These are phyloP conservation scores for Trialeurodes vaporariorum DNA, from an alignment of 1,140 invertebrate species.

Conservation along the genomic window DNA sequence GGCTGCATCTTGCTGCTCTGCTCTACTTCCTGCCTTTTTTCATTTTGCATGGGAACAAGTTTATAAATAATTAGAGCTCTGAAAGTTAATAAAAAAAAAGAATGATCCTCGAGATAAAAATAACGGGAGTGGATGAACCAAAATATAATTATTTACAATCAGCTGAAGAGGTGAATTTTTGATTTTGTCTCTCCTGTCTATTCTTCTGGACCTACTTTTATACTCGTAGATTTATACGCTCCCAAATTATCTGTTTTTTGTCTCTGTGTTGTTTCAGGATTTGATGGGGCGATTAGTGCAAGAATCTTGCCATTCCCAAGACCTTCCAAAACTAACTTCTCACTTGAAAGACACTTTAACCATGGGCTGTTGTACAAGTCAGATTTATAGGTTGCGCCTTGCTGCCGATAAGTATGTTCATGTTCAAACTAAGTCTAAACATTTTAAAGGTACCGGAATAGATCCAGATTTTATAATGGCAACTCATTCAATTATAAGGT, in stretches of 20 bases:
- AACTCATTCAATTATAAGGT: slow-evolving; percentile 70
- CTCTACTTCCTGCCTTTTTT: too few species aligned
- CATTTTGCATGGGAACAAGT: too few species aligned
- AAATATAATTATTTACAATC: too few species aligned
- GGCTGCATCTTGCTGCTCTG: too few species aligned
- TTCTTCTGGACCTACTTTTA: too few species aligned
- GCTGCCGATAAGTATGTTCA: slow-evolving; percentile 62
- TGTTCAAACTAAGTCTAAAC: slow-evolving; percentile 77
- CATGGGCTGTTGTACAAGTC: slow-evolving; percentile 52
- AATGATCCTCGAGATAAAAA: too few species aligned
- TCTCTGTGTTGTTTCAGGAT: slow-evolving; percentile 34
- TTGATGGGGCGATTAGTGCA: slow-evolving; percentile 55
- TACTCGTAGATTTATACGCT: background rate
- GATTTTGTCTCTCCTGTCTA: too few species aligned
- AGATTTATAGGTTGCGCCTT: slow-evolving; percentile 64
- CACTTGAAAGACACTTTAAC: slow-evolving; percentile 65
- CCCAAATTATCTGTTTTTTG: slow-evolving; percentile 3
- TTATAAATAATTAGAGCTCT: too few species aligned
- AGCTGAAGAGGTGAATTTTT: too few species aligned
- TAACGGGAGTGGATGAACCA: too few species aligned
- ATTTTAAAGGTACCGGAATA: slow-evolving; percentile 49
- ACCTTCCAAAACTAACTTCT: slow-evolving; percentile 53
- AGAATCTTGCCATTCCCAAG: slow-evolving; percentile 64
- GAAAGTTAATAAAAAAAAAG: too few species aligned
- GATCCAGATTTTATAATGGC: slow-evolving; percentile 84